Base-by-base conservation (phyloP, 2,888 invertebrate genomes). In the Xestia rhomboidea region DNA sequence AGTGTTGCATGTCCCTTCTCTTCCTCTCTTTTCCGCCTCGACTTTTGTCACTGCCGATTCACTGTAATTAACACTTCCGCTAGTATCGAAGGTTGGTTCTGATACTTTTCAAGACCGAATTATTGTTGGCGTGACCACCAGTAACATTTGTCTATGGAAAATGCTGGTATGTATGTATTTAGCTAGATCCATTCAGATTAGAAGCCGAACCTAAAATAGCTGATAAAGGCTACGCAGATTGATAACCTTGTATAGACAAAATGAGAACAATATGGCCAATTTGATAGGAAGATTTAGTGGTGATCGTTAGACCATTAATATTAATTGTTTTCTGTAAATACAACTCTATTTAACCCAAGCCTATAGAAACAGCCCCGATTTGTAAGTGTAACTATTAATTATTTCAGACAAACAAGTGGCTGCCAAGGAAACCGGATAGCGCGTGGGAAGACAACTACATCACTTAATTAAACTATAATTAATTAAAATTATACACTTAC, bases 381-480 rank as follows among this genome's bases (percentile, higher is more conserved):
- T 10, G 24, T 49, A 62, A 77, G 27, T 44, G 34, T 18, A 4
- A 66, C 34, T 51, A 60, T 34, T 78, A 66, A 73, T 78, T 79
- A 79, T 71, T 64, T n/a, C 64, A 49, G 67, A 63, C 34, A 54
- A 71, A 51, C 24, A 46, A 77, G 34, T 71, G 38, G 41, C 34
- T 11, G 4, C 60, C 49, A 3, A 34, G 18, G 38, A 51, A n/a
- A 77, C 24, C 57, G 18, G 41, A 71, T 11, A 41, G 72, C 27
- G 66, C 62, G 79, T 63, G 34, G 67, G 62, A 34, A 49, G 46
- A n/a, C 44, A 18, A 57, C 46, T 54, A 73, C 34, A 71, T 49
- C 83, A 83, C n/a, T 30, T 60, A 77, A 77, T 64, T 38, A 54
- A 72, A 72, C 64, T 51, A 54, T 46, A 49, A 71, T 76, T 27